Evolutionary conservation across 2,113 vertebrate genomes (phyloP), one percentile per base, ranked within the genome.

Genomic region (Ia io): DNA sequence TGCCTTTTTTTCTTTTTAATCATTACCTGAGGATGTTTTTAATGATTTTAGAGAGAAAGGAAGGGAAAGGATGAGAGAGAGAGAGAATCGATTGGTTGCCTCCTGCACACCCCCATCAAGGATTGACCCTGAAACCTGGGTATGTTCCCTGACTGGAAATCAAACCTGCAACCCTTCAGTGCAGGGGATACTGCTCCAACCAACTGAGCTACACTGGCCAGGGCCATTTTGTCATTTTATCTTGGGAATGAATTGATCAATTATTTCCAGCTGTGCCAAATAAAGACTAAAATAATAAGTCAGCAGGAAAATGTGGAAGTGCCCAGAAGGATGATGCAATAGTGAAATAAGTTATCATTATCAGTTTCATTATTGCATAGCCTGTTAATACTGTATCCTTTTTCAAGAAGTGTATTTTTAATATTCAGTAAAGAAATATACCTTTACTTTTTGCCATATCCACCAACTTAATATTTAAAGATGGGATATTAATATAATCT

Each of bases 331-430:
- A 70, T 76, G 13, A 56, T 67, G 12, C 13, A 47, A 3, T 56
- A 59, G 25, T 92, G 16, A 71, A 91, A 42, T 89, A 85, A 85
- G n/a, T 35, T 12, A 49, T 85, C 37, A 70, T 69, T 65, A 12
- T 35, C 18, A 47, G 23, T 70, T 91, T 93, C 22, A 35, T 82
- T 86, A 67, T 59, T 73, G 14, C 18, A 25, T 59, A 78, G 16
- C n/a, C 32, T 35, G 16, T 88, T 71, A 61, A 37, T 42, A 49
- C 30, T 65, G 3, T 28, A 37, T 71, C 40, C 22, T 67, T 35
- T 88, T 88, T 93, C 37, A 95, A 69, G 47, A 78, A 67, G 20
- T 79, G 6, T 28, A 79, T 82, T 92, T 84, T 94, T 61, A 82
- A 42, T 85, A 13, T 76, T 56, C 20, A 56, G 47, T 80, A 84